A percentile compares a stretch with the other conserved stretches of the same genome.
Conservation (phyloP, 2,888 invertebrate genomes). For the Hecatera dysodea region DNA sequence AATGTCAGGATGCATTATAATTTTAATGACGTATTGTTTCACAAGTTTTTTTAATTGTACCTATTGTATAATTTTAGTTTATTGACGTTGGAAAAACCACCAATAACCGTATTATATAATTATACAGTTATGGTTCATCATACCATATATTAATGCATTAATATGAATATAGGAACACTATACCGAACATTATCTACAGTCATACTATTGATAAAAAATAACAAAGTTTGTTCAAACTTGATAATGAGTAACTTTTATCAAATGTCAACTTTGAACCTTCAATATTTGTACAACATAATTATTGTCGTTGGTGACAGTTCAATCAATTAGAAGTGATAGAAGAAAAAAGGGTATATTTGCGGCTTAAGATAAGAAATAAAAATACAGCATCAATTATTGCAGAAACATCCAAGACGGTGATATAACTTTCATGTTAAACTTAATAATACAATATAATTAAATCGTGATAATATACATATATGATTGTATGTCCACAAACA, state of each 20-base stretch:
- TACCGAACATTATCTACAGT: neutral
- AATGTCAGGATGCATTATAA: neutral
- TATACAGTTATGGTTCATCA: neutral
- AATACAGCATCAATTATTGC: no score
- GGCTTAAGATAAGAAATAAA: no score
- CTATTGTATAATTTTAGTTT: neutral
- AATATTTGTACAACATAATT: constrained; percentile 26
- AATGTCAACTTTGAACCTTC: constrained; percentile 46
- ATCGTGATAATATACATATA: no score
- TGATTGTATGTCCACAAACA: no score
- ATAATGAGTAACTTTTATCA: constrained; percentile 26
- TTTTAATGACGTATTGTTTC: neutral
- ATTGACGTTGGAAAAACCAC: neutral
- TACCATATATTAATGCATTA: neutral
- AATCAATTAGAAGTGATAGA: no score
- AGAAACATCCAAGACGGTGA: no score
- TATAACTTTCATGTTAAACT: no score
- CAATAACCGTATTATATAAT: neutral
- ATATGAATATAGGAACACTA: neutral
- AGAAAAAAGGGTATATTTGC: no score
- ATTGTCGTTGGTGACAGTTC: neutral
- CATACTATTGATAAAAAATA: neutral
- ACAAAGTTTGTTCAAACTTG: neutral
- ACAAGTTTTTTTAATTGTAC: neutral
- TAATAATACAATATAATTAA: no score